Evolutionary conservation across 2,113 vertebrate genomes (phyloP), one percentile per base, ranked within the genome.

Genomic region (Gasterosteus aculeatus): DNA sequence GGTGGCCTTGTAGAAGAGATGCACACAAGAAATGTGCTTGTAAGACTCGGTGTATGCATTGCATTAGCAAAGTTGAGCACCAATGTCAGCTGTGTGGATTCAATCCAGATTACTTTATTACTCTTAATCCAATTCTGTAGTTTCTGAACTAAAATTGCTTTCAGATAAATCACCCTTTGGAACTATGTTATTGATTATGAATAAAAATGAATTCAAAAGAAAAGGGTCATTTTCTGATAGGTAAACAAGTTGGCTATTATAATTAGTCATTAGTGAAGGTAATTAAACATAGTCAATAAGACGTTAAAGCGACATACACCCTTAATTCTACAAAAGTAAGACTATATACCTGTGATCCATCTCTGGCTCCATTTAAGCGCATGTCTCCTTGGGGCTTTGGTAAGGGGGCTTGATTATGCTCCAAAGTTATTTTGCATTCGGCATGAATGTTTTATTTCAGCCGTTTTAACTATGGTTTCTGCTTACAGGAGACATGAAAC

Each of bases 31-130:
- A 26, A 26, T 26, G 22, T 26, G 22, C 22, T 26, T 26, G 18
- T 49, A 46, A 69, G 76, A 70, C n/a, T 78, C 12, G 10, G 12
- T 33, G 31, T 26, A 22, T 63, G 29, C 41, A 44, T 19, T 11
- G n/a, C n/a, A 26, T 26, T 26, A 26, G 22, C 22, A 26, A 26
- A 26, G 22, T 26, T 26, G 22, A 26, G 22, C 22, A 26, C 22
- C 22, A 26, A 26, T 26, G 22, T 26, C 22, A 26, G 22, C 22
- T 26, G 22, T 26, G 22, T 26, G 22, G 22, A 26, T 26, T 26
- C 22, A 26, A 26, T 26, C 22, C 26, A 42, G 12, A 29, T 69
- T 19, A 54, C 18, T 46, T 53, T 51, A 42, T 41, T 47, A n/a
- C n/a, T n/a, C n/a, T n/a, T n/a, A 5, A 4, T 51, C 42, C 19